Conservation (phyloP, 1,140 invertebrate genomes). For the Lordiphosa stackelbergi region DNA sequence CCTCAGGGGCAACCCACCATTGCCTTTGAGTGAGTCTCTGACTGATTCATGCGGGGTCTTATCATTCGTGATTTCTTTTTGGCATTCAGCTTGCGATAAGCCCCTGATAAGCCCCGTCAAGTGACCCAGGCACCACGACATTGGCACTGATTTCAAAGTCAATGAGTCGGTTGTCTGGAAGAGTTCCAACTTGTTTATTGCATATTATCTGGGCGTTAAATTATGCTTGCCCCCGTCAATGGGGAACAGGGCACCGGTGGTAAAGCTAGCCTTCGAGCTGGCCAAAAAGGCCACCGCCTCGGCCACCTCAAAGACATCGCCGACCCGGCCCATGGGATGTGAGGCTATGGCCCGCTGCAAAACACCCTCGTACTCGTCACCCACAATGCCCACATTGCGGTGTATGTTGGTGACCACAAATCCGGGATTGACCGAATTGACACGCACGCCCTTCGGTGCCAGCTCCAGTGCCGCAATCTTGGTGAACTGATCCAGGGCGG, state of each 20-base stretch:
- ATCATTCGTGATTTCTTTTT: too few relatives aligned
- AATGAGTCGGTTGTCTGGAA: too few relatives aligned
- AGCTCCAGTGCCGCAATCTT: constrained; percentile 88
- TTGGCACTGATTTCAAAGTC: too few relatives aligned
- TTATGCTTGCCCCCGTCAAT: constrained; percentile 84
- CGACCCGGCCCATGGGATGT: constrained; percentile 89
- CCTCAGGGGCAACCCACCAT: too few relatives aligned
- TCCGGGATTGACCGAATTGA: constrained; percentile 92
- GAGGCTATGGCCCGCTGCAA: constrained; percentile 85
- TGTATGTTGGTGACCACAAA: constrained; percentile 90
- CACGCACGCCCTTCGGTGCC: constrained; percentile 87
- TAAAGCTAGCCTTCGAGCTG: constrained; percentile 87
- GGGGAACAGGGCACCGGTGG: constrained; percentile 87
- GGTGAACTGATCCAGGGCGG: constrained; percentile 93
- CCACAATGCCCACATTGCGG: constrained; percentile 84
- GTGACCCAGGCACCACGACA: too few relatives aligned
- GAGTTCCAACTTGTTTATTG: too few relatives aligned
- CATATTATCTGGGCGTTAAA: constrained; percentile 62
- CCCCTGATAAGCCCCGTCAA: too few relatives aligned
- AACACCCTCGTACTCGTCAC: constrained; percentile 85
- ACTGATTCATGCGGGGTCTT: too few relatives aligned
- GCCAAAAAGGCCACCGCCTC: constrained; percentile 89
- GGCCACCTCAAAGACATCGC: constrained; percentile 87
- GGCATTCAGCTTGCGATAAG: too few relatives aligned
- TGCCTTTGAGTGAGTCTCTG: too few relatives aligned